phyloP scores from a whole-genome alignment of 2,113 vertebrate species.

The Callithrix jacchus region DNA sequence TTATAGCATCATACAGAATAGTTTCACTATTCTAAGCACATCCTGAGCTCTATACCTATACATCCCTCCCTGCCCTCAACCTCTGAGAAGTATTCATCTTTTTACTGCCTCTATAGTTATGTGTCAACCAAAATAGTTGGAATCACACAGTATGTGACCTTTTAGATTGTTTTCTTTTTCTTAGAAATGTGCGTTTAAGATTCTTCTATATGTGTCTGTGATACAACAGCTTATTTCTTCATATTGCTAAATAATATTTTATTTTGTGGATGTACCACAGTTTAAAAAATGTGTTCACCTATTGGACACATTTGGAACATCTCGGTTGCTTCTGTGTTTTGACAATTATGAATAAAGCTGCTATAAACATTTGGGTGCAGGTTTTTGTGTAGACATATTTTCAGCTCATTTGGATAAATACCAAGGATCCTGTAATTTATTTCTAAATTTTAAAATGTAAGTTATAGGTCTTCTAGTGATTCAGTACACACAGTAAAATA shows the following conservation, averaged over 20 bases:
- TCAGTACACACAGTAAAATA: neutral
- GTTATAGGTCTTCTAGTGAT: neutral
- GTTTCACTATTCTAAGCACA: neutral
- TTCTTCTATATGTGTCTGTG: neutral
- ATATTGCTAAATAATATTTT: neutral
- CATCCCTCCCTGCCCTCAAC: too few relatives aligned
- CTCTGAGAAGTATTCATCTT: too few relatives aligned
- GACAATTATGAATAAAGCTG: neutral
- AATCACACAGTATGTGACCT: neutral
- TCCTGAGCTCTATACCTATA: too few relatives aligned
- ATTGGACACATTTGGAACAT: neutral
- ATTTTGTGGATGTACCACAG: neutral
- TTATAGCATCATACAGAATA: too few relatives aligned
- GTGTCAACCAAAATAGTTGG: neutral
- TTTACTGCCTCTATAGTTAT: neutral
- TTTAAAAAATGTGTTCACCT: neutral
- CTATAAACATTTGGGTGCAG: neutral
- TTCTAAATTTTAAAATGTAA: neutral
- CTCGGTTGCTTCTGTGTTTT: neutral
- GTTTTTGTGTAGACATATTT: neutral
- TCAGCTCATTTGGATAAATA: neutral
- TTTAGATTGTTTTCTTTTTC: neutral
- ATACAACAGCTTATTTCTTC: neutral
- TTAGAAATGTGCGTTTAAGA: neutral
- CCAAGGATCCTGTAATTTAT: neutral